Conservation (phyloP, 2,113 vertebrate genomes). For the Pachyramphus minor region DNA sequence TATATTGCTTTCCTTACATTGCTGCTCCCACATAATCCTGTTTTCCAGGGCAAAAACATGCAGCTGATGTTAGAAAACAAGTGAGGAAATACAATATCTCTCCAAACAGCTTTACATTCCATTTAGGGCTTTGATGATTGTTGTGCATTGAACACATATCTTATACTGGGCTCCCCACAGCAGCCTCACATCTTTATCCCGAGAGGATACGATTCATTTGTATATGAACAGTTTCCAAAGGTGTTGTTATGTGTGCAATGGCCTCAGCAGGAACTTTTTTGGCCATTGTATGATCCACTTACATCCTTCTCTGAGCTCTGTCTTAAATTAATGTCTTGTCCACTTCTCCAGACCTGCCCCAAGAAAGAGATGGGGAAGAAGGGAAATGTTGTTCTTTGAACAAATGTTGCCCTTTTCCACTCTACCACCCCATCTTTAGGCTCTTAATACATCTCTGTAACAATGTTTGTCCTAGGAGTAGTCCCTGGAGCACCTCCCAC, state of each 20-base stretch:
- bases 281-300: not conserved
- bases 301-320: not conserved
- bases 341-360: not conserved
- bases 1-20: not conserved
- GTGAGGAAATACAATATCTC: not conserved
- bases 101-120: not conserved
- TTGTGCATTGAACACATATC: not conserved
- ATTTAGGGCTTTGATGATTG: not conserved
- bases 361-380: not conserved
- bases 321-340: not conserved
- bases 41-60: not conserved
- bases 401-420: not conserved
- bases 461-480: not conserved
- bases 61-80: not conserved
- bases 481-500: constrained; percentile 15
- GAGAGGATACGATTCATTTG: not conserved
- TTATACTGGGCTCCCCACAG: not conserved
- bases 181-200: not conserved
- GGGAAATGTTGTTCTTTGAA: not conserved
- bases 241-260: not conserved
- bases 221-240: not conserved
- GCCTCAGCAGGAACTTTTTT: not conserved
- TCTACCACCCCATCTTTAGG: not conserved
- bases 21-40: not conserved
- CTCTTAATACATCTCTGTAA: not conserved